Evolutionary conservation across 2,888 invertebrate species (phyloP).

Genomic region (Strigamia maritima): DNA sequence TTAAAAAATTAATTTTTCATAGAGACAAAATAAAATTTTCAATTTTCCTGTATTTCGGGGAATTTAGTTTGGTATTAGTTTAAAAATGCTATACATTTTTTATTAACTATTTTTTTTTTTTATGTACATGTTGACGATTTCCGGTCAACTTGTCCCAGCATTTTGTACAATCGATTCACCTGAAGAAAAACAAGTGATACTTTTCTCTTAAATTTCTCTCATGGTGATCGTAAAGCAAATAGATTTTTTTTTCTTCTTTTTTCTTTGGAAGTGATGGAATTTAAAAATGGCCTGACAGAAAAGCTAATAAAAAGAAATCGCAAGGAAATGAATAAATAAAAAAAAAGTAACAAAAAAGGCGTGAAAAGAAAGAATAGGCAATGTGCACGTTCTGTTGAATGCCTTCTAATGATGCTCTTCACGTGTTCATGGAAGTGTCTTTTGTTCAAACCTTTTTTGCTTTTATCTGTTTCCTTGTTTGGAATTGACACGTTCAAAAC

Average conservation of each 20-base stretch:
- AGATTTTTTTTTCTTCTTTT: neutral
- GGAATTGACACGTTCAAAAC: neutral
- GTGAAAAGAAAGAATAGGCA: neutral
- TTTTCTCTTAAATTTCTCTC: neutral
- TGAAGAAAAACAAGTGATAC: neutral
- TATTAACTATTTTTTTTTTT: neutral
- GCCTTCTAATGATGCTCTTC: neutral
- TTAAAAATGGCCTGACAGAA: neutral
- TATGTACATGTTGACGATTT: neutral
- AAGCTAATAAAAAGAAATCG: neutral
- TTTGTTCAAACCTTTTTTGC: neutral
- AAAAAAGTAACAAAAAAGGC: neutral
- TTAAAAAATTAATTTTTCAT: too few species aligned
- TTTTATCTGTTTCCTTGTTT: neutral
- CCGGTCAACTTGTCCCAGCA: neutral
- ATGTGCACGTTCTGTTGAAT: neutral
- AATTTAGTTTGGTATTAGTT: too few species aligned
- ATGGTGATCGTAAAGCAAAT: neutral
- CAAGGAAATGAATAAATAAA: neutral
- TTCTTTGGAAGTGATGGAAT: neutral
- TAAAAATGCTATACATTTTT: neutral
- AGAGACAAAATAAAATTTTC: too few species aligned
- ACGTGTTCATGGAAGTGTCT: neutral
- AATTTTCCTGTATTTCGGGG: too few species aligned
- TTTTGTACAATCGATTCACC: neutral